phyloP scores from a whole-genome alignment of 1,140 invertebrate species.

The Drosophila parvula region DNA sequence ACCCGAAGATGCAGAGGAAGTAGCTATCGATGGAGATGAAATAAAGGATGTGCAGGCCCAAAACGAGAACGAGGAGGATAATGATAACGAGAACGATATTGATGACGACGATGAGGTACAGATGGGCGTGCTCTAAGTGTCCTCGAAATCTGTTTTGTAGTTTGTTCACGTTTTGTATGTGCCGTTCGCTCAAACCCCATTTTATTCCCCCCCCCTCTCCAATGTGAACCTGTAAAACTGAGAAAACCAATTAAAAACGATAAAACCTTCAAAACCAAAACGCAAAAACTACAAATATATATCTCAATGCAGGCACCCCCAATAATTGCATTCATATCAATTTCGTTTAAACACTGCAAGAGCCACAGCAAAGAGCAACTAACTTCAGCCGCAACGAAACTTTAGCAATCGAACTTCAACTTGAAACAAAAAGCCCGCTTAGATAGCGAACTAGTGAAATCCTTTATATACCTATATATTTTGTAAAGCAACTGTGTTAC shows the following conservation, averaged over 20 bases:
- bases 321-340: conserved; percentile 36
- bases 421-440: conserved; percentile 34
- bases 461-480: conserved; percentile 56
- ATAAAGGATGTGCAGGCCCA: neutral
- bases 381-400: conserved; percentile 48
- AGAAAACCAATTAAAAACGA: conserved; percentile 18
- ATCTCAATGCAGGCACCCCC: conserved; percentile 29
- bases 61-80: conserved; percentile 9
- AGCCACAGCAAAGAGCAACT: conserved; percentile 49
- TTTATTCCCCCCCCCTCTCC: conserved; percentile 26
- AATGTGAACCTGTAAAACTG: conserved; percentile 42
- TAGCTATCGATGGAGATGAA: conserved; percentile 14
- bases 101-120: conserved; percentile 83
- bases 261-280: conserved; percentile 34
- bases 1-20: conserved; percentile 1
- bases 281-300: conserved; percentile 13
- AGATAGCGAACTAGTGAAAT: conserved; percentile 29
- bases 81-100: conserved; percentile 58
- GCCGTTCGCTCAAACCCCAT: conserved; percentile 42
- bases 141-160: conserved; percentile 41
- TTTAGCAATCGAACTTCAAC: conserved; percentile 32
- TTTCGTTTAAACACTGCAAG: conserved; percentile 46
- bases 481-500: conserved; percentile 65
- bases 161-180: conserved; percentile 52
- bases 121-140: conserved; percentile 78